Evolutionary conservation across 53 echinoderm and acorn worm species (phyloP).

Genomic region (Actinopyga echinites): DNA sequence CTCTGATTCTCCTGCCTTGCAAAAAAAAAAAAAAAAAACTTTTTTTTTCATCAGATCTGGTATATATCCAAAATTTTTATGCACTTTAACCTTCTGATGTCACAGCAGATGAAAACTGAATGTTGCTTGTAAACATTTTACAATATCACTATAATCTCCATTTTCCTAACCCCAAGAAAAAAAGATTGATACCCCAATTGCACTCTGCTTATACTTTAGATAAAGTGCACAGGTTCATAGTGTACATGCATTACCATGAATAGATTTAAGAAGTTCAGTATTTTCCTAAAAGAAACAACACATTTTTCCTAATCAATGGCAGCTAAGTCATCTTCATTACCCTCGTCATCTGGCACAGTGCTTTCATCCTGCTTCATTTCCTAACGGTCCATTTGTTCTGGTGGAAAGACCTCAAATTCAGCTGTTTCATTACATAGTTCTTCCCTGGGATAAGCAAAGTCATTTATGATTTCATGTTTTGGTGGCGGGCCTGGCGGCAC

Average conservation of each 20-base stretch:
- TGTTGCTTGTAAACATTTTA: constrained; percentile 14
- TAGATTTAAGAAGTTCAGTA: neutral
- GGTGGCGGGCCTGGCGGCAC: neutral
- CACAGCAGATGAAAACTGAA: constrained; percentile 19
- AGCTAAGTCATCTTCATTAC: neutral
- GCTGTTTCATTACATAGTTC: constrained; percentile 6
- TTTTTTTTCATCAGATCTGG: too few species aligned
- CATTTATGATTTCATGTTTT: neutral
- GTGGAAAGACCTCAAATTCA: constrained; percentile 26
- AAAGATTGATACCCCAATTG: constrained; percentile 1
- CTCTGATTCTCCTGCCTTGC: too few species aligned
- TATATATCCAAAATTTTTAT: too few species aligned
- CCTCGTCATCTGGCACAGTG: neutral
- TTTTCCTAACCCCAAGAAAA: neutral
- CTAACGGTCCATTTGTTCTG: neutral
- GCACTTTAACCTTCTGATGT: too few species aligned
- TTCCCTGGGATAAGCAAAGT: neutral
- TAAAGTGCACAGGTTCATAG: neutral
- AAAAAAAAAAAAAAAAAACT: too few species aligned
- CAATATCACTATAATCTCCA: neutral
- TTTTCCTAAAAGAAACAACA: neutral
- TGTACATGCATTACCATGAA: neutral
- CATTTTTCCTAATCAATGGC: constrained; percentile 29
- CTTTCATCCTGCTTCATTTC: neutral
- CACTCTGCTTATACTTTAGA: neutral